Percentiles rank a stretch among this genome's conserved stretches.
These are phyloP conservation scores for Bergia sp. DNA, from an alignment of 92 coral and sea anemone species.

Conservation along the genomic window DNA sequence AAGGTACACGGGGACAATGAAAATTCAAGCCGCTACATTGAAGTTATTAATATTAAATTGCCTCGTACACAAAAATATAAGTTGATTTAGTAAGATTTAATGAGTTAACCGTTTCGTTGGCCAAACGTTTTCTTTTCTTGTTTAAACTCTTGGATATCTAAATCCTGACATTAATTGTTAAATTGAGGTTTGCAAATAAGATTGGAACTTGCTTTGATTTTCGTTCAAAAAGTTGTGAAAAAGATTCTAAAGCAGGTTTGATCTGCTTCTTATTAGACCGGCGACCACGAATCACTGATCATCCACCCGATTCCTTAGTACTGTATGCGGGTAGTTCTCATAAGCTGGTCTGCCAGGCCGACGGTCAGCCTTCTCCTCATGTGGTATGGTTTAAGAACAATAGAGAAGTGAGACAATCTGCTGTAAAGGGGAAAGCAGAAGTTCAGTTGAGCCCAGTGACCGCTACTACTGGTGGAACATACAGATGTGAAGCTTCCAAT, in stretches of 20 bases:
- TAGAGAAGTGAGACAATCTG: background rate
- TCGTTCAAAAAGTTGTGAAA: no score
- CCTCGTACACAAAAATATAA: no score
- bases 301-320: background rate
- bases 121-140: no score
- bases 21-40: no score
- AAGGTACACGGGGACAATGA: no score
- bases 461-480: background rate
- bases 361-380: background rate
- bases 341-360: background rate
- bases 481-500: background rate
- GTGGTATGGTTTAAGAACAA: background rate
- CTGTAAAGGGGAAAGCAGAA: background rate
- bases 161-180: no score
- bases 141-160: no score
- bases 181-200: no score
- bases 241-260: background rate
- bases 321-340: background rate
- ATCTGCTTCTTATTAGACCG: background rate
- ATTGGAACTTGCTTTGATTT: no score
- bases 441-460: background rate
- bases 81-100: no score
- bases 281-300: background rate
- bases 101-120: no score
- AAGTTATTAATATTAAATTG: no score